These are phyloP conservation scores for Acropora tenuis DNA, from an alignment of 64 coral and sea anemone genomes.

Conservation along the genomic window DNA sequence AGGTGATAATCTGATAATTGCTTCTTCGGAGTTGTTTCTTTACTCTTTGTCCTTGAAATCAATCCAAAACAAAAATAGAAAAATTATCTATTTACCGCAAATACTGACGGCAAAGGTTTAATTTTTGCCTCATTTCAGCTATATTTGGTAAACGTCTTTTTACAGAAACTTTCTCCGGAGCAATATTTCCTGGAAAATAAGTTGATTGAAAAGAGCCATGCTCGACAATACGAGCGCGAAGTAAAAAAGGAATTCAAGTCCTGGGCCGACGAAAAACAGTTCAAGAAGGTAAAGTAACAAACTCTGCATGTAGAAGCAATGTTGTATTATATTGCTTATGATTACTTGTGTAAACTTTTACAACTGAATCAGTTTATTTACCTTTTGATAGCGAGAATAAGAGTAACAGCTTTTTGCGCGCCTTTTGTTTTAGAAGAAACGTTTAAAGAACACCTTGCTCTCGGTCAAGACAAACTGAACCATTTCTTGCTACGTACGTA, in stretches of 20 bases:
- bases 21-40: neutral
- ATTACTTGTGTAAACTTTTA: too few relatives aligned
- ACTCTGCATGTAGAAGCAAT: neutral
- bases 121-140: neutral
- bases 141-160: neutral
- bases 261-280: slow-evolving; percentile 8
- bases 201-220: slow-evolving; percentile 30
- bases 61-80: neutral
- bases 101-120: too few relatives aligned
- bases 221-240: slow-evolving; percentile 19
- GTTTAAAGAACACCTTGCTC: too few relatives aligned
- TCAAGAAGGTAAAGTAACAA: neutral
- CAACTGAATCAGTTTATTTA: too few relatives aligned
- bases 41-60: neutral
- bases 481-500: too few relatives aligned
- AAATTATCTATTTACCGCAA: too few relatives aligned
- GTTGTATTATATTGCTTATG: too few relatives aligned
- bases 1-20: too few relatives aligned
- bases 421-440: too few relatives aligned
- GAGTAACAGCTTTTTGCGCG: too few relatives aligned
- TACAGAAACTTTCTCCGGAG: slow-evolving; percentile 39
- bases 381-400: too few relatives aligned
- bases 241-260: slow-evolving; percentile 52
- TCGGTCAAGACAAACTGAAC: too few relatives aligned
- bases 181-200: slow-evolving; percentile 4